These are phyloP conservation scores for Cyclina sinensis DNA, from an alignment of 1,140 invertebrate genomes.

Conservation along the genomic window DNA sequence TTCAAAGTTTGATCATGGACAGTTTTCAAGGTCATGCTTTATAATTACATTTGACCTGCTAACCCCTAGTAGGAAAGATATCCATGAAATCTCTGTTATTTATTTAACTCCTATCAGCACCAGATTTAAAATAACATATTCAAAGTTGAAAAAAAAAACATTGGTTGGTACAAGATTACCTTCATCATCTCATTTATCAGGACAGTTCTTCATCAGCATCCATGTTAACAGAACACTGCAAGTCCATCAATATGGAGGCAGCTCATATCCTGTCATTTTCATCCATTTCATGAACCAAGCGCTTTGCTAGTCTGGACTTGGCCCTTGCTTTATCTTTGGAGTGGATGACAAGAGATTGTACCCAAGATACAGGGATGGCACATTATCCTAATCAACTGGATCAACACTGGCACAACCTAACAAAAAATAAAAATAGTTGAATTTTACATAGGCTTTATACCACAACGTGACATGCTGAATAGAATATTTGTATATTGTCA, in stretches of 20 bases:
- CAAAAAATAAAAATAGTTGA: background rate
- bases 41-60: too few species aligned
- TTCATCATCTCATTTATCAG: background rate
- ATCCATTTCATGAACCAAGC: background rate
- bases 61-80: too few species aligned
- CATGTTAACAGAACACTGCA: background rate
- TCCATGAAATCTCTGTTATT: too few species aligned
- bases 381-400: background rate
- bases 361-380: background rate
- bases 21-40: too few species aligned
- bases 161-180: too few species aligned
- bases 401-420: background rate
- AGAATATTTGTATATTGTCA: too few species aligned
- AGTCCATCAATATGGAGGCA: background rate
- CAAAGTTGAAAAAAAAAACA: too few species aligned
- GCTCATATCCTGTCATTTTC: background rate
- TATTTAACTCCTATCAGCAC: too few species aligned
- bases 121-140: too few species aligned
- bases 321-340: background rate
- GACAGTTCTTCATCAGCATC: background rate
- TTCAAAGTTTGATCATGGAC: too few species aligned
- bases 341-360: background rate
- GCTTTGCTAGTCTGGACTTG: background rate
- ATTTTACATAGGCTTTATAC: too few species aligned
- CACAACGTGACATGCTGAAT: too few species aligned